These are phyloP conservation scores for Hybos culiciformis DNA, from an alignment of 2,888 invertebrate species.

Conservation along the genomic window DNA sequence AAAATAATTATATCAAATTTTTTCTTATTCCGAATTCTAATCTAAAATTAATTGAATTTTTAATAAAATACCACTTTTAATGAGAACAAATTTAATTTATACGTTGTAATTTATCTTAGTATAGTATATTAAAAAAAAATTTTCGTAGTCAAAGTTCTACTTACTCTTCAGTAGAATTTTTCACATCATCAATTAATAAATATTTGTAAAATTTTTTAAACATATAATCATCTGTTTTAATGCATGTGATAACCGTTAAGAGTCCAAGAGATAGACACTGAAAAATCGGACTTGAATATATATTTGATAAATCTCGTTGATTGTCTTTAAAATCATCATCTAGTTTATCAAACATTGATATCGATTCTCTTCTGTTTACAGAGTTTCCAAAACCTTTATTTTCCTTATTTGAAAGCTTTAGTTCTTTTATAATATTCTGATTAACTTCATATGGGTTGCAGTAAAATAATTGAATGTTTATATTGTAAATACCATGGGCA, in stretches of 20 bases:
- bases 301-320: neutral
- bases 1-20: neutral
- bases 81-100: too few relatives aligned
- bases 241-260: slow-evolving; percentile 22
- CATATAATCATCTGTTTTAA: slow-evolving; percentile 18
- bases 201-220: slow-evolving; percentile 19
- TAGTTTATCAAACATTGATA: slow-evolving; percentile 31
- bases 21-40: too few relatives aligned
- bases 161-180: slow-evolving; percentile 18
- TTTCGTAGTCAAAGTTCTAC: neutral
- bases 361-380: slow-evolving; percentile 22
- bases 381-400: neutral
- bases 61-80: too few relatives aligned
- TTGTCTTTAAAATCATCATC: neutral
- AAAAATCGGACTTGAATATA: slow-evolving; percentile 22
- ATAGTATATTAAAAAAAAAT: neutral
- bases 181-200: slow-evolving; percentile 15
- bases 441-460: too few relatives aligned
- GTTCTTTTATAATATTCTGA: too few relatives aligned
- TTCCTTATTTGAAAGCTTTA: too few relatives aligned
- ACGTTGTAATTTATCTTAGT: too few relatives aligned
- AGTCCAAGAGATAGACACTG: slow-evolving; percentile 28
- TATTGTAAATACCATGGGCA: too few relatives aligned
- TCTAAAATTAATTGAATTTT: too few relatives aligned
- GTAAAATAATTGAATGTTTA: too few relatives aligned